Evolutionary conservation across 2,888 invertebrate species (phyloP).

Genomic region (Hanleya hanleyi): DNA sequence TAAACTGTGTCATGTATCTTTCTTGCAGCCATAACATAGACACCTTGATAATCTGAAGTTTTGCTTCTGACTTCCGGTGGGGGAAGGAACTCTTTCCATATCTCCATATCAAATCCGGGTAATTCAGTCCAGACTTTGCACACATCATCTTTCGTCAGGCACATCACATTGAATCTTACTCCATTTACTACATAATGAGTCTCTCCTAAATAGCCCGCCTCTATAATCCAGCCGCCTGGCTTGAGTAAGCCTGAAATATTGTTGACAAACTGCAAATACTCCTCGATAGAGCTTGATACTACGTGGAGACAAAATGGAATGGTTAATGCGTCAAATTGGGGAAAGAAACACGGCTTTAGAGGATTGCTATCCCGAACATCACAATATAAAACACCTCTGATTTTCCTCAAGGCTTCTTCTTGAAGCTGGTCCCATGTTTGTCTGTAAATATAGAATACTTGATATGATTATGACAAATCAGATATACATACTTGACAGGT

Average conservation of each 20-base stretch:
- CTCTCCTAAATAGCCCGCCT: slow-evolving; percentile 1
- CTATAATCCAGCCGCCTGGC: slow-evolving; percentile 5
- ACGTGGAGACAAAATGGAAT: background rate
- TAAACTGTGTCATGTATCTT: no score
- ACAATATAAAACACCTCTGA: background rate
- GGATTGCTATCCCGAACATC: background rate
- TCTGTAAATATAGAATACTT: slow-evolving; percentile 5
- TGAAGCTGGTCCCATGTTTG: background rate
- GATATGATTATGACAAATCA: background rate
- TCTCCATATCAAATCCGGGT: background rate
- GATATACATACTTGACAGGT: no score
- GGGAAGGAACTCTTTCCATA: background rate
- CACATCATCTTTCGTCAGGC: background rate
- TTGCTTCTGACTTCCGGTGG: background rate
- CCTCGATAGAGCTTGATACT: background rate
- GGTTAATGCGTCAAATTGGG: slow-evolving; percentile 6
- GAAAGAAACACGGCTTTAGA: background rate
- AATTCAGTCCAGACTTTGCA: background rate
- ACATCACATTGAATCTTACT: background rate
- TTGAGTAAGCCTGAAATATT: background rate
- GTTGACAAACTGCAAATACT: background rate
- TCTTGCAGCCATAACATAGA: background rate
- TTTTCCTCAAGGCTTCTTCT: background rate
- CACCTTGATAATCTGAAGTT: background rate
- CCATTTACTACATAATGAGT: background rate